phyloP scores from a whole-genome alignment of 2,888 invertebrate genomes.

The Erebia palarica region DNA sequence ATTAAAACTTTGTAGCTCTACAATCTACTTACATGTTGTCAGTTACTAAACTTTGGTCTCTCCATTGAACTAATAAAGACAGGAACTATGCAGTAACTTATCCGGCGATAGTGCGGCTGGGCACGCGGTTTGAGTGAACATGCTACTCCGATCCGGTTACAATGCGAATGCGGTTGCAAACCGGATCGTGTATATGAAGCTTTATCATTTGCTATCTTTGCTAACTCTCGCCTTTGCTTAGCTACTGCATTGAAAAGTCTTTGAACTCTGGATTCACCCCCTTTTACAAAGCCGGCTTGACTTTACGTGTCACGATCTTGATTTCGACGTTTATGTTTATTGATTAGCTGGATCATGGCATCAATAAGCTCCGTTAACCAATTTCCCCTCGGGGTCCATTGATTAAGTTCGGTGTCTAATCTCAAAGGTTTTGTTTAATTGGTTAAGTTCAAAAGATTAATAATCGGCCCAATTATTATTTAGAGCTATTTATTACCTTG shows the following conservation, averaged over 20 bases:
- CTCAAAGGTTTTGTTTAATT: slow-evolving; percentile 59
- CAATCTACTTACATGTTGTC: background rate
- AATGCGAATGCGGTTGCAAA: background rate
- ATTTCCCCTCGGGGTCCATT: slow-evolving; percentile 67
- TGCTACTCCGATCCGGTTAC: background rate
- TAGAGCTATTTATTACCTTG: background rate
- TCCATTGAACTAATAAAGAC: background rate
- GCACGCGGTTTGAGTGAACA: background rate
- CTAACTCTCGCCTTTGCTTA: slow-evolving; percentile 49
- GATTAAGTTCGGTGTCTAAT: slow-evolving; percentile 62
- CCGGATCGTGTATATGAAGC: slow-evolving; percentile 22
- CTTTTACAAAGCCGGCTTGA: slow-evolving; percentile 57
- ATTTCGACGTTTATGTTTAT: slow-evolving; percentile 77
- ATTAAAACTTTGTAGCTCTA: background rate
- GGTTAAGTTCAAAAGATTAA: slow-evolving; percentile 41
- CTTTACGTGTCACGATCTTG: slow-evolving; percentile 66
- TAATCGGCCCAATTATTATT: slow-evolving; percentile 5
- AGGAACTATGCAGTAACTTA: background rate
- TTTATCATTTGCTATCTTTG: slow-evolving; percentile 55
- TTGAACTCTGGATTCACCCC: slow-evolving; percentile 64
- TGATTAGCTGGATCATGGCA: slow-evolving; percentile 68
- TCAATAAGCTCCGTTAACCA: slow-evolving; percentile 78
- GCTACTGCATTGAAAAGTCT: slow-evolving; percentile 67
- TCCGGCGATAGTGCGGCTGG: background rate
- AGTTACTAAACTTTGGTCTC: background rate